These are phyloP conservation scores for Zhuqinia jingwanae DNA, from an alignment of 2,888 invertebrate species.

Conservation along the genomic window DNA sequence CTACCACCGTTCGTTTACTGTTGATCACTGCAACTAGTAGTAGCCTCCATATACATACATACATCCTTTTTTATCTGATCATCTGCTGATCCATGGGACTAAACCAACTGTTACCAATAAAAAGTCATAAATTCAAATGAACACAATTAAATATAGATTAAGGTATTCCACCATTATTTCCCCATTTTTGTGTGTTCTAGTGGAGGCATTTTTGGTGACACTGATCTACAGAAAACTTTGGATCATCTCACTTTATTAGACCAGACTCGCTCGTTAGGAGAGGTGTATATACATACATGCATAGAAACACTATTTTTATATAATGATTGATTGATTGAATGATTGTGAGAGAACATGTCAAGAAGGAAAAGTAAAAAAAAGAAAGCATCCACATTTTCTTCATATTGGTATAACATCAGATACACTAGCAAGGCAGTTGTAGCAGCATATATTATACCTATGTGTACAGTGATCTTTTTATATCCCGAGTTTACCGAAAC, in stretches of 20 bases:
- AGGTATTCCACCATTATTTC: neutral
- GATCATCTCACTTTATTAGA: slow-evolving; percentile 32
- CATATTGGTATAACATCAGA: no score
- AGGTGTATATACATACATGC: no score
- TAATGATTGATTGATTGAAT: slow-evolving; percentile 20
- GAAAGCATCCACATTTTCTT: slow-evolving; percentile 31
- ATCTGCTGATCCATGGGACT: neutral
- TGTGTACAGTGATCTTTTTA: no score
- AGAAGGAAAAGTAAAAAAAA: slow-evolving; percentile 5
- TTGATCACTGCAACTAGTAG: slow-evolving; percentile 13
- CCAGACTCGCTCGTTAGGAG: slow-evolving; percentile 38
- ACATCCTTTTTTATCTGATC: no score
- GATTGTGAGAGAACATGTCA: slow-evolving; percentile 1
- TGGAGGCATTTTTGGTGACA: no score
- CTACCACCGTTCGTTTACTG: slow-evolving; percentile 3
- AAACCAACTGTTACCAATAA: neutral
- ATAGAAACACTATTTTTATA: neutral
- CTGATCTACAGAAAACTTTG: neutral
- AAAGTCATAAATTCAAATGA: no score
- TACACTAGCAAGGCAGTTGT: no score
- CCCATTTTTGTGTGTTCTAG: no score
- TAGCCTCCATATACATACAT: no score
- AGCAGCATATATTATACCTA: slow-evolving; percentile 11
- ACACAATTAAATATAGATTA: neutral
- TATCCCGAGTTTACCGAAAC: neutral